phyloP scores from a whole-genome alignment of 2,113 vertebrate genomes.

The Chionodraco myersi region DNA sequence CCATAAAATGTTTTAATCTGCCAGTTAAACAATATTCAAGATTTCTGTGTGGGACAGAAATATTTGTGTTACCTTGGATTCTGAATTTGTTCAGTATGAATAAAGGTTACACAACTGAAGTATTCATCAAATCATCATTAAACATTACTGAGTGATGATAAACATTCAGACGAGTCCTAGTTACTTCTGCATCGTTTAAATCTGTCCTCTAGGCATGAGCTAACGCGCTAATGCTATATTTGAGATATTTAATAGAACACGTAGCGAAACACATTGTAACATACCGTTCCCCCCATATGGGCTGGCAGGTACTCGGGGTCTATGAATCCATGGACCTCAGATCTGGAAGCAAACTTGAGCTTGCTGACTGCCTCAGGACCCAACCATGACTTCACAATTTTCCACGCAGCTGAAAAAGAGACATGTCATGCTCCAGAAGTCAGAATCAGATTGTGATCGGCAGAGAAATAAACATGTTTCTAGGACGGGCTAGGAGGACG shows the following conservation, averaged over 20 bases:
- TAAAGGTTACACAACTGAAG: neutral
- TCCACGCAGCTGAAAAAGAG: conserved; percentile 91
- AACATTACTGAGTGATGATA: neutral
- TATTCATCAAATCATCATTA: neutral
- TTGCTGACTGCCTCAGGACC: conserved; percentile 94
- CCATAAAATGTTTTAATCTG: neutral
- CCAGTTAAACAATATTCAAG: neutral
- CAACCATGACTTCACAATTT: conserved; percentile 95
- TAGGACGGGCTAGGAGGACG: no score
- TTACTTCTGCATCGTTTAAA: neutral
- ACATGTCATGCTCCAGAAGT: conserved; percentile 4
- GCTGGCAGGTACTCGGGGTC: conserved; percentile 90
- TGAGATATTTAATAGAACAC: neutral
- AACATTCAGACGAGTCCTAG: neutral
- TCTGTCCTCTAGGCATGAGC: neutral
- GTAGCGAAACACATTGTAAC: conserved; percentile 50
- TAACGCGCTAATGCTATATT: neutral
- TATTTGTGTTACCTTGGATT: neutral
- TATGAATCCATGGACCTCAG: conserved; percentile 90
- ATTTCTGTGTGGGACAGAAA: neutral
- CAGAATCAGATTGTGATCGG: neutral
- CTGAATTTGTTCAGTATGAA: neutral
- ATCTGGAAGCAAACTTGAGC: conserved; percentile 91
- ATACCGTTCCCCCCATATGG: conserved; percentile 96
- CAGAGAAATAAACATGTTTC: neutral